Percentiles rank a stretch among this genome's conserved stretches.
Conservation (phyloP, 2,797 vertebrate species). For the Phoeniculus purpureus region DNA sequence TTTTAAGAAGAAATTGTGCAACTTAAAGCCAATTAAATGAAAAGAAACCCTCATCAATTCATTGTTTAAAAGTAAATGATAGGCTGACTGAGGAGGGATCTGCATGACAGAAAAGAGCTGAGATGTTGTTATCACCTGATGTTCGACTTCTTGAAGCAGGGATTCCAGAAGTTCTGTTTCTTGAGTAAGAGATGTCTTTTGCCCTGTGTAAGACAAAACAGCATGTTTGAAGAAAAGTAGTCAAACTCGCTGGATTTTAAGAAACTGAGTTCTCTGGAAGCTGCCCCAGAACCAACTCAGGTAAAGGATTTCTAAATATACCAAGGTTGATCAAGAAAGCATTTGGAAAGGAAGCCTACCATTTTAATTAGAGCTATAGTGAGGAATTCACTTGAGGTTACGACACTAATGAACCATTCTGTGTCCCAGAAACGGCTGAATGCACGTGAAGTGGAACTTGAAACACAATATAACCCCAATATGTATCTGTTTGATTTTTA, state of each 20-base stretch:
- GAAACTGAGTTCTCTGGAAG: not conserved
- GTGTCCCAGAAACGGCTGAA: conserved; percentile 6
- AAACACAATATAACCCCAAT: not conserved
- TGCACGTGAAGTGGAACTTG: not conserved
- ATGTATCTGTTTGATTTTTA: not conserved
- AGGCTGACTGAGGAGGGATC: not conserved
- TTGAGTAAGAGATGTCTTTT: conserved; percentile 97
- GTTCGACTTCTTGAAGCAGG: conserved; percentile 96
- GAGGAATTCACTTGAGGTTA: conserved; percentile 2
- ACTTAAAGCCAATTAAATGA: not conserved
- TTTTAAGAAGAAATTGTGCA: not conserved
- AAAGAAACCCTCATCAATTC: not conserved
- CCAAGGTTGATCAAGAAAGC: conserved; percentile 36
- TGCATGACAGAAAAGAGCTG: too few species aligned
- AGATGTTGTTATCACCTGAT: too few species aligned
- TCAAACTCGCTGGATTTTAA: not conserved
- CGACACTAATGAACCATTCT: not conserved
- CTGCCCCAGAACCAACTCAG: not conserved
- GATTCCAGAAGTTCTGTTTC: conserved; percentile 98
- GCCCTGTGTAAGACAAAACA: conserved; percentile 81
- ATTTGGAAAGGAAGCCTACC: not conserved
- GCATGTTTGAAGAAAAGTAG: not conserved
- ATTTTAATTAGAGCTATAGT: conserved; percentile 27
- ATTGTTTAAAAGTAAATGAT: not conserved
- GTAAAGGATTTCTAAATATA: conserved; percentile 43